Evolutionary conservation across 2,797 vertebrate genomes (phyloP).

Genomic region (Tokudaia tokunoshimensis): DNA sequence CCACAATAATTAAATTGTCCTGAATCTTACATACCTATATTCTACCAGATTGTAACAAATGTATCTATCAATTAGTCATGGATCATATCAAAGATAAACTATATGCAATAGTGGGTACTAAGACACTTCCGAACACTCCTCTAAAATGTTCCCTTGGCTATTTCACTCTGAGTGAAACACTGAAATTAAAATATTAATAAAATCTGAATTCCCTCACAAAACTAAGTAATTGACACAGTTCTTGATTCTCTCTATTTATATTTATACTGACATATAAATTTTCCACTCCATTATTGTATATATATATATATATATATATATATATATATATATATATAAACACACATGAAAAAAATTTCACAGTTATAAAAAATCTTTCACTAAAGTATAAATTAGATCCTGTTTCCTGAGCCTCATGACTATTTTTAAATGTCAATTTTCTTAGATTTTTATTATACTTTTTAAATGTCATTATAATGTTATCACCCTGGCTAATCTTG

Average conservation of each 20-base stretch:
- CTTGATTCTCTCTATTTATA: background rate
- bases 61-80: slow-evolving; percentile 33
- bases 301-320: too few species aligned
- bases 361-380: background rate
- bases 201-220: background rate
- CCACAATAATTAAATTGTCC: background rate
- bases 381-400: background rate
- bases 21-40: background rate
- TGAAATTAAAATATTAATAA: slow-evolving; percentile 18
- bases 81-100: background rate
- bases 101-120: background rate
- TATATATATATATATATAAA: background rate
- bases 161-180: background rate
- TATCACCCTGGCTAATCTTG: slow-evolving; percentile 64
- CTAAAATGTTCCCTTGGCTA: background rate
- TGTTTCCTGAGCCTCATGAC: slow-evolving; percentile 22
- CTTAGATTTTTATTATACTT: slow-evolving; percentile 21
- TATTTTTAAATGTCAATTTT: slow-evolving; percentile 5
- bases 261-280: background rate
- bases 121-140: background rate
- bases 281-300: background rate
- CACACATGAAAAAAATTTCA: background rate
- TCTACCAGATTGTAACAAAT: background rate
- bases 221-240: background rate
- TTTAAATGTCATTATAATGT: slow-evolving; percentile 30